Evolutionary conservation across 2,113 vertebrate genomes (phyloP), one percentile per base, ranked within the genome.

Genomic region (Dipodomys ordii): DNA sequence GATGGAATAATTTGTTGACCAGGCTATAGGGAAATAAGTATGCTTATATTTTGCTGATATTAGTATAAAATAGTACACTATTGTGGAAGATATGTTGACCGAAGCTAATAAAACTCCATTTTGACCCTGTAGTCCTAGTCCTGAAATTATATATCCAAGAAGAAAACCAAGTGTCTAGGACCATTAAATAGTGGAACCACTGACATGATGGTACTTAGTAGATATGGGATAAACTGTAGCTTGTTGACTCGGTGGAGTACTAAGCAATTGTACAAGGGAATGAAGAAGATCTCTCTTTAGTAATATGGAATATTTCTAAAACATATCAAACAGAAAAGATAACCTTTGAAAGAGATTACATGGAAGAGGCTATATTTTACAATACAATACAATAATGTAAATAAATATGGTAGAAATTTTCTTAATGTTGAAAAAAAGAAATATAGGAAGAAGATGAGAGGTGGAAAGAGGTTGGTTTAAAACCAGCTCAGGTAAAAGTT

Each of bases 21-120:
- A 81, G 25, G 49, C 64, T 85, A 23, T 22, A 16, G 64, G 35
- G 28, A 82, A 92, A 73, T 49, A 62, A 44, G 1, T 27, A 60
- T 95, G 72, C 46, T 78, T 13, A 6, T 46, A 67, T 19, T 16
- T 30, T 88, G 46, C 4, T 88, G 30, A 28, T n/a, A 2, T 25
- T 71, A 60, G 1, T 27, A 71, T 78, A 65, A 65, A 65, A 65
- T 65, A 23, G 22, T 65, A 25, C 23, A 78, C 77, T 74, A 91
- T 35, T 72, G 19, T 67, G 65, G 65, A 90, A 81, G 77, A 68
- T 35, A 90, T 78, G 68, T 28, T 73, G 53, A 83, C 19, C 82
- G 86, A 90, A 90, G 20, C 57, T 73, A 78, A 94, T 20, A 79
- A 30, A 68, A 79, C 15, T 77, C n/a, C 7, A 71, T 82, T 91